Evolutionary conservation across 2,113 vertebrate genomes (phyloP).

Genomic region (Genyomyrus donnyi): DNA sequence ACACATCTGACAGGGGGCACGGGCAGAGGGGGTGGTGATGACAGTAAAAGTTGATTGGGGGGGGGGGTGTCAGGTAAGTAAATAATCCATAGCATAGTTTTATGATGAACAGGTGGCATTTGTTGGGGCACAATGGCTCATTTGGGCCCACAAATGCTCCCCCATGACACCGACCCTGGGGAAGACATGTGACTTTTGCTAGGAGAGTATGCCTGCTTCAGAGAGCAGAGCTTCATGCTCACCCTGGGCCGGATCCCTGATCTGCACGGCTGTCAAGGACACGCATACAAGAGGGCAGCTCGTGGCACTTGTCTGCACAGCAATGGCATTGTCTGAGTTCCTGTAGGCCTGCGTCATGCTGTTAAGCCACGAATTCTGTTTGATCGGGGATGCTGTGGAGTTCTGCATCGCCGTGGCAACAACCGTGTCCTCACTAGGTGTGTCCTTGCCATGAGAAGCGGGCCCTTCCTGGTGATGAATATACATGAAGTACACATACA

Average conservation of each 20-base stretch:
- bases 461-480: background rate
- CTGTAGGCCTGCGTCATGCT: constrained; percentile 32
- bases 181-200: background rate
- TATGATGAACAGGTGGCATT: background rate
- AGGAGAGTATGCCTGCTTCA: background rate
- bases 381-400: constrained; percentile 38
- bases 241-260: constrained; percentile 30
- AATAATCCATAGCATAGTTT: background rate
- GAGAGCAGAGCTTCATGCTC: background rate
- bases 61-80: background rate
- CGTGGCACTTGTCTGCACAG: constrained; percentile 24
- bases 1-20: background rate
- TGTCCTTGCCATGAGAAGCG: too few species aligned
- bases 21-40: background rate
- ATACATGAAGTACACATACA: background rate
- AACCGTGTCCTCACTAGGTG: background rate
- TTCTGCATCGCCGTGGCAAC: constrained; percentile 36
- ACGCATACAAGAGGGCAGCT: constrained; percentile 39
- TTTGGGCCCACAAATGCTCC: background rate
- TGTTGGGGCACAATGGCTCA: background rate
- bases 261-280: constrained; percentile 31
- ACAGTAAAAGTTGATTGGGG: background rate
- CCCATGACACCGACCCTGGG: background rate
- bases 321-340: constrained; percentile 20
- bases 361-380: constrained; percentile 60